phyloP scores from a whole-genome alignment of 1,140 invertebrate genomes.

The Frieseomelitta varia region DNA sequence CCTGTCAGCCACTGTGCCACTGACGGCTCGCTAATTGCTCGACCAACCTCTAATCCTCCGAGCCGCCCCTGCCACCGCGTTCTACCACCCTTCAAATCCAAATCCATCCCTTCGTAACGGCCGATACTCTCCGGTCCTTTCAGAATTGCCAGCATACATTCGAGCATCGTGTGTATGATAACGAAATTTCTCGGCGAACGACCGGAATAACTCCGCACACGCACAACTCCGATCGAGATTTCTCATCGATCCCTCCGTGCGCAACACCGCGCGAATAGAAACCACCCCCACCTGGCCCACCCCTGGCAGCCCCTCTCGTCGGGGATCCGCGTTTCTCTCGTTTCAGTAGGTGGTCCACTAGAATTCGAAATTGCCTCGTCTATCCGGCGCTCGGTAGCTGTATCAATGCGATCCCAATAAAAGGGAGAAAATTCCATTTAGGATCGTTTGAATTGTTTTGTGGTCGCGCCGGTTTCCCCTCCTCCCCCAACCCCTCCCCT shows the following conservation, averaged over 20 bases:
- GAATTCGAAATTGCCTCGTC: constrained; percentile 46
- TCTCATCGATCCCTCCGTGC: constrained; percentile 55
- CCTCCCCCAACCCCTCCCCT: too few relatives aligned
- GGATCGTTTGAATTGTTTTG: constrained; percentile 41
- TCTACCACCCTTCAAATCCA: constrained; percentile 79
- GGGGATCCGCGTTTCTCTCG: constrained; percentile 31
- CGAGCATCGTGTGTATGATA: constrained; percentile 53
- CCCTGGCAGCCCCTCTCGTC: not conserved
- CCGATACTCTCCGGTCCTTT: constrained; percentile 59
- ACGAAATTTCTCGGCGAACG: constrained; percentile 61
- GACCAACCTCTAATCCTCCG: constrained; percentile 69
- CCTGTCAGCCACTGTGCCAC: constrained; percentile 81
- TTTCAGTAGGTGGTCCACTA: constrained; percentile 42
- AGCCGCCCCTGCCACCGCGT: constrained; percentile 60
- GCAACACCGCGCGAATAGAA: constrained; percentile 6
- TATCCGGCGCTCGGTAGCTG: constrained; percentile 12
- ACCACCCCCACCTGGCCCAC: not conserved
- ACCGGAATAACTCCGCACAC: constrained; percentile 54
- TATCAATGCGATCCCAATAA: constrained; percentile 37
- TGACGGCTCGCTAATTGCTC: constrained; percentile 83
- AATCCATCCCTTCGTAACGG: constrained; percentile 77
- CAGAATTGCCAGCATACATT: constrained; percentile 68
- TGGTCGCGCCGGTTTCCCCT: not conserved
- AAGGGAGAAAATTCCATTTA: constrained; percentile 42
- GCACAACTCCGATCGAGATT: constrained; percentile 43